These are phyloP conservation scores for Cervus canadensis DNA, from an alignment of 2,113 vertebrate species.

Conservation along the genomic window DNA sequence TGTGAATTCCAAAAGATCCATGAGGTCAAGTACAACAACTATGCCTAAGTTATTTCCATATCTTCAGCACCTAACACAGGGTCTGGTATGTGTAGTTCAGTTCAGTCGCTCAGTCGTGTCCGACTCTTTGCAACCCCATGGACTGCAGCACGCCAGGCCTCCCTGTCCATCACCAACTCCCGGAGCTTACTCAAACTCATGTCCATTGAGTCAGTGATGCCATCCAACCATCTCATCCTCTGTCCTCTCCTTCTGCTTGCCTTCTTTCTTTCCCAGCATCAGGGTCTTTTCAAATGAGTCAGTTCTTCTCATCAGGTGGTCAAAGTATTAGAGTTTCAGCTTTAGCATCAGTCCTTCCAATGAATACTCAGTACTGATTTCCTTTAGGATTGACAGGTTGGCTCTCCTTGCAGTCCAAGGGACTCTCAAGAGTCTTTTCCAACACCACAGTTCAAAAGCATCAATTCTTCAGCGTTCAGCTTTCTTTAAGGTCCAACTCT, in stretches of 20 bases:
- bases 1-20: neutral
- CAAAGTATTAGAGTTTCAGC: neutral
- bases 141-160: neutral
- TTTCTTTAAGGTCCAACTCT: neutral
- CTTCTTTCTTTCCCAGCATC: neutral
- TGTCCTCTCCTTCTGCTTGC: neutral
- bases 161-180: neutral
- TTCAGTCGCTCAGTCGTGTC: neutral
- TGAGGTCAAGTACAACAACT: neutral
- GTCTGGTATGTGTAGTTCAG: neutral
- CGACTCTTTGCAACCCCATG: rapidly evolving
- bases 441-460: neutral
- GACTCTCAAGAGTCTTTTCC: neutral
- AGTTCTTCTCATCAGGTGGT: neutral
- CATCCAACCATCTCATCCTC: neutral
- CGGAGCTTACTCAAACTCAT: neutral
- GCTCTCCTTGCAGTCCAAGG: neutral
- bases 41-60: neutral
- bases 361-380: neutral
- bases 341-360: neutral
- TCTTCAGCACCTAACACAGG: neutral
- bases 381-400: neutral
- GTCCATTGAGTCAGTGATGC: neutral
- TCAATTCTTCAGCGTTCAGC: neutral
- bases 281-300: neutral